Conservation (phyloP, 1,140 invertebrate species). For the Mya arenaria region DNA sequence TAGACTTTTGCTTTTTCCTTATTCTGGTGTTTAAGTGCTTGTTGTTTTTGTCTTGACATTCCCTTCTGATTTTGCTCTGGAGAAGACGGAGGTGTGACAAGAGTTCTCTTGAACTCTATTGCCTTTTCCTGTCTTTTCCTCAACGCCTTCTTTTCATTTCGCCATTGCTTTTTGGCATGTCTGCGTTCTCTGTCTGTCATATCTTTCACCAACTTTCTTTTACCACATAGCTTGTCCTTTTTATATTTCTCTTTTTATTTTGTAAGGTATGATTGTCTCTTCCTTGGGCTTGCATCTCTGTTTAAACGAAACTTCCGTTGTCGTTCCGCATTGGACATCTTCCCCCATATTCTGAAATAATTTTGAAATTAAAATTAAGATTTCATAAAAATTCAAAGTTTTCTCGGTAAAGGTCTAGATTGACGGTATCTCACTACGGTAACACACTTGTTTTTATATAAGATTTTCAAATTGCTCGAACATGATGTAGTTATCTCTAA, state of each 20-base stretch:
- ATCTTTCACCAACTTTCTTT: constrained; percentile 19
- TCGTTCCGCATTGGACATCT: constrained; percentile 13
- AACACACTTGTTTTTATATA: no score
- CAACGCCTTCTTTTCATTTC: constrained; percentile 3
- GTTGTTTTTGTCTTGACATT: background rate
- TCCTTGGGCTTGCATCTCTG: background rate
- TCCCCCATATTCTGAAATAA: constrained; percentile 5
- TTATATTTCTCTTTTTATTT: constrained; percentile 14
- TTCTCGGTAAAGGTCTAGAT: no score
- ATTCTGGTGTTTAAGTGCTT: background rate
- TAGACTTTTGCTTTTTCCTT: background rate
- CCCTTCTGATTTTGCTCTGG: background rate
- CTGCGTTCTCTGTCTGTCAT: constrained; percentile 38
- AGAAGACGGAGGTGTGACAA: constrained; percentile 5
- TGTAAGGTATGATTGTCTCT: constrained; percentile 4
- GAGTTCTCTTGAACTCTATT: background rate
- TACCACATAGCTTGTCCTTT: constrained; percentile 1
- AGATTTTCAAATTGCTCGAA: no score
- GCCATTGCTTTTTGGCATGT: constrained; percentile 6
- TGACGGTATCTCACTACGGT: background rate
- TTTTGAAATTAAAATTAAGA: background rate
- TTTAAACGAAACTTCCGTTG: background rate
- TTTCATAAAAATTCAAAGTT: no score
- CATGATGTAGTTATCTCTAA: background rate
- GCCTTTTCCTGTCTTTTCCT: background rate